Evolutionary conservation across 1,140 invertebrate genomes (phyloP), one percentile per base, ranked within the genome.

Genomic region (Charaxes varanes): DNA sequence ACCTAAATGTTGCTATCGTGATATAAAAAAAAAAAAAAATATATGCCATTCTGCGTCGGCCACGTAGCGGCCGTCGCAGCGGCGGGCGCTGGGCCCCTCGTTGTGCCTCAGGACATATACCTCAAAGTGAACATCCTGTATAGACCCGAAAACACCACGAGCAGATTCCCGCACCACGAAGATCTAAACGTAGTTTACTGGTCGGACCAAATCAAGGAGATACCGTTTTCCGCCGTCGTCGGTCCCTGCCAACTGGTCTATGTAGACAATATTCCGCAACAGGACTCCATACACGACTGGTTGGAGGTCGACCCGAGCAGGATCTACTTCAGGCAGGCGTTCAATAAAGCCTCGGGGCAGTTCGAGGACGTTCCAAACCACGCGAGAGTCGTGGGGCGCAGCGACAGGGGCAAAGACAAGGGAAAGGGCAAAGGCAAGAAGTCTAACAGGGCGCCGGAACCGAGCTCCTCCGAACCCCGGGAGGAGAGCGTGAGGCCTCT

Each of bases 161-260:
- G 86, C 47, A 85, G 86, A 32, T 68, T 85, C 26, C 85, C 86
- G 1, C 83, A 89, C 41, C 87, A 91, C 37, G 76, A 87, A 26
- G 92, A 95, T 70, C 61, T 94, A 4, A 94, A 94, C 67, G 70
- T 91, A 23, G 60, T 95, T 0, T 95, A 91, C 71, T 94, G 92
- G 90, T 91, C 88, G 28, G 86, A 92, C 14, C 91, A 94, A 86
- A 87, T 92, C 86, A 83, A 73, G 22, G 84, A 85, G 53, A 52
- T 85, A 1, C 57, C 78, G 0, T 84, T 85, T 54, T 73, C 81
- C 3, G 30, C 56, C 2, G 77, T 85, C 2, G 62, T 68, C 3
- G 82, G 80, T 2, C 66, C 65, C 6, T 85, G 81, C 23, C 54
- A 70, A 8, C 41, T 85, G 11, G 41, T 70, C 19, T 79, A 82